Evolutionary conservation across 2,797 vertebrate genomes (phyloP).

Genomic region (Phalanger gymnotis): DNA sequence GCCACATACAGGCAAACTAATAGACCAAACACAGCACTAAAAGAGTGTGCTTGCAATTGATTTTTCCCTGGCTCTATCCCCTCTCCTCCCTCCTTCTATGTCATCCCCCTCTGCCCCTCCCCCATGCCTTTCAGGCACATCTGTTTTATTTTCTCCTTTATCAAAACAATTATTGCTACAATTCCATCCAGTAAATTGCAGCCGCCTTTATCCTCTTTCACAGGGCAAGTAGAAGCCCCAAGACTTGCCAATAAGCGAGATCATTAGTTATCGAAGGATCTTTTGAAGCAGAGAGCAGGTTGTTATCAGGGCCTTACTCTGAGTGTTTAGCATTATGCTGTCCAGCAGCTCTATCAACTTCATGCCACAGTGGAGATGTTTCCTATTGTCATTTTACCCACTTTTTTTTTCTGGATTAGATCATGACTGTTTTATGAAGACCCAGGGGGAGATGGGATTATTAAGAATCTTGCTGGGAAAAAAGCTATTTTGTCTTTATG

Average conservation of each 20-base stretch:
- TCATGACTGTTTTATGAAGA: constrained; percentile 74
- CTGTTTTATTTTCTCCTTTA: constrained; percentile 72
- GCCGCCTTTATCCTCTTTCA: constrained; percentile 64
- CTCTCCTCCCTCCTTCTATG: constrained; percentile 18
- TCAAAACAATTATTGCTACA: constrained; percentile 64
- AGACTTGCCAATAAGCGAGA: constrained; percentile 48
- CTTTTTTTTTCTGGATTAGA: constrained; percentile 65
- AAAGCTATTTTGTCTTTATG: constrained; percentile 78
- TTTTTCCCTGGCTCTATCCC: constrained; percentile 31
- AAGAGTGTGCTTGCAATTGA: constrained; percentile 8
- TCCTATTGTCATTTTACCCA: constrained; percentile 40
- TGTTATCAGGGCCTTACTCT: neutral
- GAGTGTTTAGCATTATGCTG: neutral
- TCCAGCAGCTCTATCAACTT: neutral
- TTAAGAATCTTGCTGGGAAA: constrained; percentile 73
- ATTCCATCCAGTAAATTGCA: constrained; percentile 54
- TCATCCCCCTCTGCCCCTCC: neutral
- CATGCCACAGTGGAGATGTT: neutral
- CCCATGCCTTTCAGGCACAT: constrained; percentile 71
- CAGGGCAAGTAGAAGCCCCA: neutral
- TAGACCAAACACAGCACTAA: constrained; percentile 17
- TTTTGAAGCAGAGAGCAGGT: constrained; percentile 47
- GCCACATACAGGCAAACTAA: neutral
- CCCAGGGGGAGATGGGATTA: constrained; percentile 72
- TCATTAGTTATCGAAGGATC: constrained; percentile 52